Evolutionary conservation across 1,140 invertebrate species (phyloP).

Genomic region (Anthonomus grandis): DNA sequence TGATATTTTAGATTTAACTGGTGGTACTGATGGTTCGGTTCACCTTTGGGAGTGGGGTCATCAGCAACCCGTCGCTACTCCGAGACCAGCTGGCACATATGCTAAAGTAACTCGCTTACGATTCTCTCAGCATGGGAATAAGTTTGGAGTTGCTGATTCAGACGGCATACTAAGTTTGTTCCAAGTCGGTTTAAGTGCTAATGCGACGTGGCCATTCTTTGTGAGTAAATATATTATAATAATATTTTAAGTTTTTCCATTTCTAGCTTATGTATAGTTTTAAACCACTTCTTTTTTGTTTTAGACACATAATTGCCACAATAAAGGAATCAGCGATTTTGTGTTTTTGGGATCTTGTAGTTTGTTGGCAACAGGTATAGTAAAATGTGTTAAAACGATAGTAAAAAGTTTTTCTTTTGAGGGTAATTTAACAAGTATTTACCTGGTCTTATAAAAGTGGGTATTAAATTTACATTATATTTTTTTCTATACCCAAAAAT

Average conservation of each 20-base stretch:
- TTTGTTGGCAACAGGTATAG: conserved; percentile 88
- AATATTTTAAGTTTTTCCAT: not conserved
- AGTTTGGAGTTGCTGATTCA: conserved; percentile 94
- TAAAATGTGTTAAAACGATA: too few relatives aligned
- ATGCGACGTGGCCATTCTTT: conserved; percentile 88
- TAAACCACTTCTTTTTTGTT: conserved; percentile 9
- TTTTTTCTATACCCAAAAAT: too few relatives aligned
- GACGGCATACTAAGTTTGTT: conserved; percentile 89
- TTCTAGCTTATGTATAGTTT: not conserved
- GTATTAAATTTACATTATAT: too few relatives aligned
- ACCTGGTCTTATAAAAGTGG: too few relatives aligned
- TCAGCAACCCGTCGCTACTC: conserved; percentile 81
- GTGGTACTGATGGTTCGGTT: conserved; percentile 96
- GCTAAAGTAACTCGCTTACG: conserved; percentile 95
- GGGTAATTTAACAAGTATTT: too few relatives aligned
- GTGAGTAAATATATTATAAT: conserved; percentile 61
- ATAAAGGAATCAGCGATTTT: conserved; percentile 95
- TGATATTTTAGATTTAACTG: conserved; percentile 76
- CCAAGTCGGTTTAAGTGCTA: conserved; percentile 84
- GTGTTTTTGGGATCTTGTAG: conserved; percentile 96
- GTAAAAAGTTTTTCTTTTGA: too few relatives aligned
- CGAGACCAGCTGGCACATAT: conserved; percentile 79
- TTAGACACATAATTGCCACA: conserved; percentile 94
- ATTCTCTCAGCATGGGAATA: conserved; percentile 96
- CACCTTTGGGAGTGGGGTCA: conserved; percentile 98